Evolutionary conservation across 2,888 invertebrate genomes (phyloP), one percentile per base, ranked within the genome.

Genomic region (Drosophila ustulata): DNA sequence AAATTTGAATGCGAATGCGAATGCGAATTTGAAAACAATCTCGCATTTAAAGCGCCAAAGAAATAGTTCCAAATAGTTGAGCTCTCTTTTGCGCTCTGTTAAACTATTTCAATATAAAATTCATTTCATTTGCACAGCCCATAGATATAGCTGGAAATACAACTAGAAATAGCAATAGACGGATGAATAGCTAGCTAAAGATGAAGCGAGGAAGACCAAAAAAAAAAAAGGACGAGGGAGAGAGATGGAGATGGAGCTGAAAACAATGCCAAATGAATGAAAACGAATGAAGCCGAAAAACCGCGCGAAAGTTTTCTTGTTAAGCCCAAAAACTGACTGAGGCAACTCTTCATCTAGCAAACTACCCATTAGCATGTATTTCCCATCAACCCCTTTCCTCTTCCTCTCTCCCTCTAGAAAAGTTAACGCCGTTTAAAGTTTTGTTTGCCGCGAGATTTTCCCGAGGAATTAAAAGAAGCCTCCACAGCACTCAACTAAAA

Each of bases 41-140:
- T 69, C 56, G 71, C 62, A 62, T 77, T 69, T 56, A 71, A 72
- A 63, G 50, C 50, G 61, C 69, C 46, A 58, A 71, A 80, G 67
- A 72, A 71, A 79, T 37, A n/a, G 37, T 74, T 67, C 77, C 77
- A 70, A 72, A 79, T 78, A 70, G 71, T 59, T 64, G 47, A 18
- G 13, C 32, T 13, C 25, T 52, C 39, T 53, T 39, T 30, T 18
- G 11, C 49, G 23, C 23, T 32, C 41, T 32, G 66, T 64, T 70
- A 73, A 83, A 83, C 83, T 87, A 83, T 83, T 83, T 87, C 88
- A 83, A 83, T 83, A 87, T 83, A 87, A 83, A 83, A 83, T 83
- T 83, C 83, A 83, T 87, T 83, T 79, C 85, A 71, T 76, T 84
- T 86, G 52, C 58, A 57, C 30, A 41, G 37, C 37, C n/a, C 11